A percentile compares a stretch with the other conserved stretches of the same genome.
phyloP scores from a whole-genome alignment of 2,888 invertebrate genomes.

The Drosophila nr. perissopoda region DNA sequence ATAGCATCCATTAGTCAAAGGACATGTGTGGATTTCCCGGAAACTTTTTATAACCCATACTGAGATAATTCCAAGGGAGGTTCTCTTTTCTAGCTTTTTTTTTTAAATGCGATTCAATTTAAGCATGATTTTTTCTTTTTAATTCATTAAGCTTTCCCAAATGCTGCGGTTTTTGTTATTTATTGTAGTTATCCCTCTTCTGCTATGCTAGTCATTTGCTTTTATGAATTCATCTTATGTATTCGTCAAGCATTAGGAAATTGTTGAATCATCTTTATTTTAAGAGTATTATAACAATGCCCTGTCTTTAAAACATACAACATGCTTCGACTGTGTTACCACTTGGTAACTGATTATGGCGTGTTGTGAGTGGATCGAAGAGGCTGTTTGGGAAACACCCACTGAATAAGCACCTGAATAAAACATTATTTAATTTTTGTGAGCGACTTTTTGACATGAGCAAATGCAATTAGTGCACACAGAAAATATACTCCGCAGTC shows the following conservation, averaged over 20 bases:
- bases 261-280: conserved; percentile 7
- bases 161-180: background rate
- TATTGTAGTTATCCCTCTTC: background rate
- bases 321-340: background rate
- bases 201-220: background rate
- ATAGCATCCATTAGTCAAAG: conserved; percentile 57
- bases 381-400: background rate
- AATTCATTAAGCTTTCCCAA: background rate
- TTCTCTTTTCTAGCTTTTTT: background rate
- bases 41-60: conserved; percentile 31
- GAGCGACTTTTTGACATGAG: conserved; percentile 46
- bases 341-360: background rate
- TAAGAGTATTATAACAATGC: conserved; percentile 19
- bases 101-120: background rate
- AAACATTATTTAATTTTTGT: conserved; percentile 52
- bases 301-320: background rate
- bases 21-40: conserved; percentile 33
- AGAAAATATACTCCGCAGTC: conserved; percentile 9
- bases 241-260: background rate
- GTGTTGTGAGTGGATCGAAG: background rate
- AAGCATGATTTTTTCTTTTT: background rate
- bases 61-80: too few relatives aligned
- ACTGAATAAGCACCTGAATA: conserved; percentile 33
- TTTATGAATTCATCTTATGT: background rate
- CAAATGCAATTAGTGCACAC: conserved; percentile 58